Evolutionary conservation across 2,888 invertebrate species (phyloP).

Genomic region (Villa cingulata): DNA sequence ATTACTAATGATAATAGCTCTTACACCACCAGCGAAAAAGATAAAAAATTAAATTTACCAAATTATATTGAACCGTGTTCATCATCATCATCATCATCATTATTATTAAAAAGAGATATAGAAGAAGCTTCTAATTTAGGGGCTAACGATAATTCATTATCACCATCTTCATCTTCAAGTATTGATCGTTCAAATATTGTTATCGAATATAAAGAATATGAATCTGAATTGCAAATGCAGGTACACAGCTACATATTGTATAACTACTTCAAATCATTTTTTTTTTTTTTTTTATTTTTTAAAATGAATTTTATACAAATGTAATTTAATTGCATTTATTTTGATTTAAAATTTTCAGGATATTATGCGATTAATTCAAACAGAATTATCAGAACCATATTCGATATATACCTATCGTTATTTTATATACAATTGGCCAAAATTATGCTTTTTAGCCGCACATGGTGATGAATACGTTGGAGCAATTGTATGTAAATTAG

Average conservation of each 20-base stretch:
- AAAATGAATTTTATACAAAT: neutral
- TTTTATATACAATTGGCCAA: slow-evolving; percentile 99
- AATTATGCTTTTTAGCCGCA: slow-evolving; percentile 92
- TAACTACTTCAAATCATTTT: neutral
- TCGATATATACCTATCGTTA: slow-evolving; percentile 99
- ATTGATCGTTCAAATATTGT: slow-evolving; percentile 17
- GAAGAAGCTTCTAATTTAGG: no score
- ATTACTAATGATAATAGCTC: no score
- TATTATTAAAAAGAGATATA: no score
- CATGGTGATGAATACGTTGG: slow-evolving; percentile 81
- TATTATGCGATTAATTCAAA: slow-evolving; percentile 97
- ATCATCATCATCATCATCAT: neutral
- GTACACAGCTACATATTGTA: slow-evolving; percentile 18
- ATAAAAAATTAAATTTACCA: no score
- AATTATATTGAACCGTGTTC: no score
- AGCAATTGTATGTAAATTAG: slow-evolving; percentile 97
- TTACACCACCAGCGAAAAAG: no score
- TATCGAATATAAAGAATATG: slow-evolving; percentile 57
- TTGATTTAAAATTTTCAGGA: slow-evolving; percentile 36
- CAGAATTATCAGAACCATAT: slow-evolving; percentile 98
- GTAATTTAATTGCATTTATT: no score
- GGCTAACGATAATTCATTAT: neutral
- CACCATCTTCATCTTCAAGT: neutral
- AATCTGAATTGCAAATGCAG: slow-evolving; percentile 95
- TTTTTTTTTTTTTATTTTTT: neutral